Evolutionary conservation across 2,888 invertebrate species (phyloP), one percentile per base, ranked within the genome.

Genomic region (Tenthredo livida): DNA sequence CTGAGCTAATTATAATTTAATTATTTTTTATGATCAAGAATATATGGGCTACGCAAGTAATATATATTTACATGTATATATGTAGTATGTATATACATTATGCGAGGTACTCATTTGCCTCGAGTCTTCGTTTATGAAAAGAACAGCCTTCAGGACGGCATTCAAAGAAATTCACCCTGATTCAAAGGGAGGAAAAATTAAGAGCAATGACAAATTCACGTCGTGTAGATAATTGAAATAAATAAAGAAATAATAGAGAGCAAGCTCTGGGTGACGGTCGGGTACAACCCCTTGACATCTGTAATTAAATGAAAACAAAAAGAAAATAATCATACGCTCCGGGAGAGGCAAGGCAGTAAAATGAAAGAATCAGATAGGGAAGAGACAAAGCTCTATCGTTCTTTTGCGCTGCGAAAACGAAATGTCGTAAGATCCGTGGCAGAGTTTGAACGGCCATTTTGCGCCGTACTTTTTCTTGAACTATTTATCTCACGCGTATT

Each of bases 271-370:
- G 83, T 70, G 83, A 40, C 47, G 83, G 83, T 83, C 83, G 83
- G 67, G 83, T 90, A 89, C 92, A 92, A 92, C 92, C 93, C 92
- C 93, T 93, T 93, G 92, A 93, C 92, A 92, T 93, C 93, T 91
- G 92, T 93, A 93, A 93, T 93, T 93, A 93, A 93, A 92, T 91
- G 92, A 93, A 93, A 93, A 93, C 93, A 93, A 93, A 92, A 92
- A 91, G 91, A 92, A 92, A 92, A 92, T 92, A 93, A 92, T 93
- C 92, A 92, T 90, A 91, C 90, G 90, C 90, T 90, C 90, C 90
- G 89, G 91, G 88, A 89, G 90, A 91, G 91, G 89, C 90, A 90
- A 91, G 91, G 90, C 91, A 91, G 90, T 90, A 90, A 91, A 92
- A 92, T 90, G 91, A 90, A 90, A 91, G 91, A 92, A 92, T 91